Base-by-base conservation (phyloP, 2,113 vertebrate species). In the Verasper variegatus region DNA sequence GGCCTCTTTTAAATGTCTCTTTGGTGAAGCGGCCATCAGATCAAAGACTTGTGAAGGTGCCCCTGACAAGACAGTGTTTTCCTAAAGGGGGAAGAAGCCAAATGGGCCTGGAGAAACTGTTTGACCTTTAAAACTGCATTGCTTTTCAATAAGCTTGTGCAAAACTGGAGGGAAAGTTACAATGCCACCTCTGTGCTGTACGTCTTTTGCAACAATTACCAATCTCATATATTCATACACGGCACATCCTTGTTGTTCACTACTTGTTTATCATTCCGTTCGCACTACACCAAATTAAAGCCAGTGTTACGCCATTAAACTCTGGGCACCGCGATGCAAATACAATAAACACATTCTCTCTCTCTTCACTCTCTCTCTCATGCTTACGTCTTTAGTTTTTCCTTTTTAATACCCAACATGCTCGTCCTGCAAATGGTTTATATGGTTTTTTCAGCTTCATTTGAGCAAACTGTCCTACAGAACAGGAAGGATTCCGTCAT, bases 401-500 rank as follows among this genome's bases (percentile, higher is more conserved):
- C 8, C 51, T 54, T 10, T 54, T 4, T 8, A 20, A 54, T 21
- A 10, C 37, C 74, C 55, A 79, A 58, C 42, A 85, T 61, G 57
- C 12, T 55, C 83, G 40, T 60, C 24, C 55, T 81, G 26, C 59
- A 69, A 74, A 67, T 68, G 18, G 74, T 83, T 77, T 88, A 24
- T 67, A 72, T 2, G 67, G 58, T 80, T 76, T 70, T 84, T 60
- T 76, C 60, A 59, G 49, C 47, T 76, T 60, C 55, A 71, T 73
- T 35, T 67, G 58, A 37, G 45, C 62, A 75, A 84, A 24, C 58
- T 73, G 62, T 24, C 61, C 47, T 81, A 80, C 76, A 66, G 62
- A 74, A 76, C 12, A n/a, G 35, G 24, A 76, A 27, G 35, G 35
- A 54, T 65, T 75, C 40, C n/a, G 68, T 35, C 37, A 61, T 37